phyloP scores from a whole-genome alignment of 2,888 invertebrate genomes.

The Tinea trinotella region DNA sequence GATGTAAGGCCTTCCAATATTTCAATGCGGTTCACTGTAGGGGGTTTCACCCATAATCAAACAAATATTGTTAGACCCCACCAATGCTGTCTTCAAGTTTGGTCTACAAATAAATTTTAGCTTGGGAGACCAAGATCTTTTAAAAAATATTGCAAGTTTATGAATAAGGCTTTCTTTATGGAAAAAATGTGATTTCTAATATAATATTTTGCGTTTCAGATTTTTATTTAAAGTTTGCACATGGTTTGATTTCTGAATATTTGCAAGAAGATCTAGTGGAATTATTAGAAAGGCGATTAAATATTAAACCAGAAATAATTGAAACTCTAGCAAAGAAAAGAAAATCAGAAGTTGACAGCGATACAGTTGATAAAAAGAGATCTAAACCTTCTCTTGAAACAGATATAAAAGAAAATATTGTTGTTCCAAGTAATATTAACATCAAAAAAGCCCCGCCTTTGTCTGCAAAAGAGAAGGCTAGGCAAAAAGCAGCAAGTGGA shows the following conservation, averaged over 20 bases:
- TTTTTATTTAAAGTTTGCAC: slow-evolving; percentile 79
- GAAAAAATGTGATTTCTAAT: not conserved
- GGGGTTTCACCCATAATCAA: too few relatives aligned
- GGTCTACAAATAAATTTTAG: not conserved
- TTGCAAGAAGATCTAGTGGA: slow-evolving; percentile 78
- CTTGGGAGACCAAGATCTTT: too few relatives aligned
- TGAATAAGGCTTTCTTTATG: too few relatives aligned
- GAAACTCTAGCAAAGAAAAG: slow-evolving; percentile 64
- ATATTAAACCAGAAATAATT: slow-evolving; percentile 74
- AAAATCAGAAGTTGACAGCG: slow-evolving; percentile 59
- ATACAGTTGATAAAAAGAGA: slow-evolving; percentile 48
- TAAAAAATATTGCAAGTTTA: too few relatives aligned
- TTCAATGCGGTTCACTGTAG: too few relatives aligned
- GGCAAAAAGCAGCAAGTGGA: slow-evolving; percentile 83
- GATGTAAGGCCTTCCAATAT: too few relatives aligned
- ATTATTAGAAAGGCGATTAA: slow-evolving; percentile 75
- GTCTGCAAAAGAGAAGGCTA: slow-evolving; percentile 81
- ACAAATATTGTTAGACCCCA: too few relatives aligned
- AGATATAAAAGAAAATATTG: slow-evolving; percentile 40
- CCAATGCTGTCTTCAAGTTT: too few relatives aligned
- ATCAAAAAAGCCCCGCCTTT: slow-evolving; percentile 66
- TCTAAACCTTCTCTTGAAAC: slow-evolving; percentile 41
- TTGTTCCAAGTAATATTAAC: slow-evolving; percentile 24
- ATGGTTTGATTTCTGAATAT: slow-evolving; percentile 86
- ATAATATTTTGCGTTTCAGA: slow-evolving; percentile 44